A percentile compares a stretch with the other conserved stretches of the same genome.
Conservation (phyloP, 2,888 invertebrate genomes). For the Microctonus aethiopoides region DNA sequence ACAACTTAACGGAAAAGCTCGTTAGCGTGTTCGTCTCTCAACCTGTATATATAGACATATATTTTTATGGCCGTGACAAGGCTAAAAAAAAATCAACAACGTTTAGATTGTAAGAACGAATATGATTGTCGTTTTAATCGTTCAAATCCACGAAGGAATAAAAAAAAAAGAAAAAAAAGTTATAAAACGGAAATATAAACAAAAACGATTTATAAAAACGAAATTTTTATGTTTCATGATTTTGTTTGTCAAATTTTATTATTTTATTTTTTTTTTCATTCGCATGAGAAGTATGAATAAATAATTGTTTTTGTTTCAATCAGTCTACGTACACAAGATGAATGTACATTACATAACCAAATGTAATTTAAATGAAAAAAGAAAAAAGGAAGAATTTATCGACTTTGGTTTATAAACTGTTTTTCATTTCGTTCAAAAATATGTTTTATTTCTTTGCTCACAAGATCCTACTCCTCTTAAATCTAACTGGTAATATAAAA, state of each 20-base stretch:
- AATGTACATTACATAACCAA: conserved; percentile 50
- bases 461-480: not conserved
- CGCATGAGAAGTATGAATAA: not conserved
- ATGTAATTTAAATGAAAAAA: conserved; percentile 30
- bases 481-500: not conserved
- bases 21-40: conserved; percentile 11
- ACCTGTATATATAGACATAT: conserved; percentile 49
- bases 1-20: not conserved
- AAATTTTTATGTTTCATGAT: conserved; percentile 16
- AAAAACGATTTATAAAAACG: conserved; percentile 14
- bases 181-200: conserved; percentile 2
- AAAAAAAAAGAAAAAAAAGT: conserved; percentile 30
- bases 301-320: not conserved
- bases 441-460: conserved; percentile 9
- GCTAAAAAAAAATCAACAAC: conserved; percentile 49
- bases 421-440: conserved; percentile 48
- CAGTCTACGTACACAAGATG: conserved; percentile 43
- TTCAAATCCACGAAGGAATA: conserved; percentile 51
- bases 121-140: conserved; percentile 51
- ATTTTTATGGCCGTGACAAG: conserved; percentile 66
- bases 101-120: conserved; percentile 62
- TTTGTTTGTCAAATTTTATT: not conserved
- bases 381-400: conserved; percentile 38
- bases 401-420: conserved; percentile 63
- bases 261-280: not conserved